These are phyloP conservation scores for Gyps fulvus DNA, from an alignment of 2,113 vertebrate species.

Conservation along the genomic window DNA sequence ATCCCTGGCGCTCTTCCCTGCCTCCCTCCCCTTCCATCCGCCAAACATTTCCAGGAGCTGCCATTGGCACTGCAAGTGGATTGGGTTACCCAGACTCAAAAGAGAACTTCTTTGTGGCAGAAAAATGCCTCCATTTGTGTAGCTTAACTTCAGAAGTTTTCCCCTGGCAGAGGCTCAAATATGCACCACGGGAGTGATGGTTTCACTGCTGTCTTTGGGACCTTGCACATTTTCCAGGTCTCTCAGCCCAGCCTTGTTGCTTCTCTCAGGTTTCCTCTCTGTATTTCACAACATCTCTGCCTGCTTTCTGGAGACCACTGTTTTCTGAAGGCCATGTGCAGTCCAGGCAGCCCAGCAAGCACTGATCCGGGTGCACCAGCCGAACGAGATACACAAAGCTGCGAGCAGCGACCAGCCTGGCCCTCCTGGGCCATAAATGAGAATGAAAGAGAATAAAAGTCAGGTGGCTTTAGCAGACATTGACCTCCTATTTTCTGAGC, in stretches of 20 bases:
- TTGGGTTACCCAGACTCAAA: neutral
- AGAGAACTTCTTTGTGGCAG: slow-evolving; percentile 7
- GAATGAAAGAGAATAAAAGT: neutral
- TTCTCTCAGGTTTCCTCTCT: neutral
- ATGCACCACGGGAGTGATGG: neutral
- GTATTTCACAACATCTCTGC: neutral
- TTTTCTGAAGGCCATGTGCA: neutral
- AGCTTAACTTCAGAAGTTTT: slow-evolving; percentile 21
- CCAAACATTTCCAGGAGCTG: neutral
- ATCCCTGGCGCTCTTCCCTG: neutral
- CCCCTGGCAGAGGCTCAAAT: slow-evolving; percentile 35
- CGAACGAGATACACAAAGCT: neutral
- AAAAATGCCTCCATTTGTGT: neutral
- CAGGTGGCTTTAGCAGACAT: neutral
- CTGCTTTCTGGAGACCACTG: neutral
- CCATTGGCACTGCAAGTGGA: neutral
- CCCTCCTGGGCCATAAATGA: neutral
- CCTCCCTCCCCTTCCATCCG: neutral
- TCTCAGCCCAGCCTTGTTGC: neutral
- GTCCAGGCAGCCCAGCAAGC: neutral
- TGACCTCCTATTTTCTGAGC: neutral
- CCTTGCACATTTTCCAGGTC: neutral
- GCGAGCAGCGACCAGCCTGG: neutral
- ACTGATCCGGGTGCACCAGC: rapidly evolving
- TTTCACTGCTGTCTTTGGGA: neutral